phyloP scores from a whole-genome alignment of 2,797 vertebrate species.

The Anolis apletophallus region DNA sequence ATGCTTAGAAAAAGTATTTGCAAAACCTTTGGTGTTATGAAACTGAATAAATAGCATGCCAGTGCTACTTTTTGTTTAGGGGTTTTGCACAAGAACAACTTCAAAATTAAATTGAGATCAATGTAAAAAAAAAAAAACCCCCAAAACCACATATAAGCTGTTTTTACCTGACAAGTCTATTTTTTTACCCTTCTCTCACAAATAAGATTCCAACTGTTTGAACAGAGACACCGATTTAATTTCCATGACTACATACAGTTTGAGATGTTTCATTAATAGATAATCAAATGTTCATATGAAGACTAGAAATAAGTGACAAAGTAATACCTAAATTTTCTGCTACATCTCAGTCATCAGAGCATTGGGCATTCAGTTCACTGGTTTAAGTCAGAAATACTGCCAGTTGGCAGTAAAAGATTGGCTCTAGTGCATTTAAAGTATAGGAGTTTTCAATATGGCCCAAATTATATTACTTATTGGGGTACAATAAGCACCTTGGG shows the following conservation, averaged over 20 bases:
- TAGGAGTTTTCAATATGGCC: too few species aligned
- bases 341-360: not conserved
- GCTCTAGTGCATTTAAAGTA: too few species aligned
- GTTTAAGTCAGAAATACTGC: too few species aligned
- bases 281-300: not conserved
- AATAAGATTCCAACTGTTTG: not conserved
- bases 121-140: constrained; percentile 22
- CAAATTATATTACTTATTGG: too few species aligned
- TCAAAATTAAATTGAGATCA: rapidly evolving
- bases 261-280: not conserved
- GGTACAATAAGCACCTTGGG: too few species aligned
- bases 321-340: not conserved
- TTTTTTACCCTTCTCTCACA: not conserved
- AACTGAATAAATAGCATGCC: not conserved
- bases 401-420: too few species aligned
- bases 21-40: constrained; percentile 27
- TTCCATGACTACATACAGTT: not conserved
- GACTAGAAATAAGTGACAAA: not conserved
- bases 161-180: not conserved
- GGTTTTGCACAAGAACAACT: not conserved
- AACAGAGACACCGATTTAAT: not conserved
- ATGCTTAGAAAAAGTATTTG: not conserved
- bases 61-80: not conserved
- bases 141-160: not conserved
- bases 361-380: not conserved